These are phyloP conservation scores for Euthynnus affinis DNA, from an alignment of 2,797 vertebrate species.

Conservation along the genomic window DNA sequence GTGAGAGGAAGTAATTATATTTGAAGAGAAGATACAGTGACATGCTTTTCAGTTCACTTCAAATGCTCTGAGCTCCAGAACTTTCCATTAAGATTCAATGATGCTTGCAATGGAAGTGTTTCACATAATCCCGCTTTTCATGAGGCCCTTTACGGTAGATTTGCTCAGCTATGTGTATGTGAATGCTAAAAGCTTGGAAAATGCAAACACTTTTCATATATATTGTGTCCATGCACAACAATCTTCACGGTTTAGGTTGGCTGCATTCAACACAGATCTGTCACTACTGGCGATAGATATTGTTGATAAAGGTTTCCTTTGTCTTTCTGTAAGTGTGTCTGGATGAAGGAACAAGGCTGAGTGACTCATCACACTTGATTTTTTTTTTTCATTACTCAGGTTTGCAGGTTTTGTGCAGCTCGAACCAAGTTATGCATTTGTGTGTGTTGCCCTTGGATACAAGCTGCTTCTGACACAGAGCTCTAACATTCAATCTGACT, in stretches of 20 bases:
- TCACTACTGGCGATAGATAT: background rate
- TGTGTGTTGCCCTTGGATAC: conserved; percentile 56
- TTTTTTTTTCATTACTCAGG: conserved; percentile 28
- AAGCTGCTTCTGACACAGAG: conserved; percentile 27
- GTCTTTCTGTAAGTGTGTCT: conserved; percentile 19
- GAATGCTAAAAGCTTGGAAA: background rate
- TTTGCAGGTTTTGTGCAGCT: conserved; percentile 50
- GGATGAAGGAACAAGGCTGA: conserved; percentile 30
- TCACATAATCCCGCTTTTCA: background rate
- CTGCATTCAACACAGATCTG: background rate
- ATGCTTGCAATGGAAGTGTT: background rate
- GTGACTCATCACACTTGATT: conserved; percentile 48
- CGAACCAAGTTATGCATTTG: conserved; percentile 25
- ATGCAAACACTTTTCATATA: background rate
- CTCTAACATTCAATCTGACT: background rate
- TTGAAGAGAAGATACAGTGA: background rate
- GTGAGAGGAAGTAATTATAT: background rate
- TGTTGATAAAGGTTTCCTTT: conserved; percentile 28
- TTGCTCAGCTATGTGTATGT: background rate
- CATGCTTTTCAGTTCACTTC: background rate
- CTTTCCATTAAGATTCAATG: background rate
- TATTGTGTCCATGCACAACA: background rate
- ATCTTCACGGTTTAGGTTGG: background rate
- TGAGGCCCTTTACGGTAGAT: background rate
- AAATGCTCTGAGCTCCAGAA: background rate